phyloP scores from a whole-genome alignment of 1,140 invertebrate species.

The Metopolophium dirhodum region DNA sequence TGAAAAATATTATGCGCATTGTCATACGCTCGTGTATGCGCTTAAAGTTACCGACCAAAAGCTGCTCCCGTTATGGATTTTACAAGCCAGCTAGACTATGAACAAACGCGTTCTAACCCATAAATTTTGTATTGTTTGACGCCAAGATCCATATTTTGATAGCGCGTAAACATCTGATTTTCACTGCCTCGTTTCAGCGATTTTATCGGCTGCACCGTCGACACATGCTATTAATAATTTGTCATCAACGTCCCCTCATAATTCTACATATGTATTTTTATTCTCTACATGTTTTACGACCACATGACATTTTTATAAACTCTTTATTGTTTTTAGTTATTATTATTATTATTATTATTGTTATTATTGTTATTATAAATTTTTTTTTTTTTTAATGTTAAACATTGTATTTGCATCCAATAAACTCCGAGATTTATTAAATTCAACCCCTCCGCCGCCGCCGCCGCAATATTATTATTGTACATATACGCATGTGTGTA shows the following conservation, averaged over 20 bases:
- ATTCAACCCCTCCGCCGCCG: background rate
- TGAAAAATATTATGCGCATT: background rate
- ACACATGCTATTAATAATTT: slow-evolving; percentile 53
- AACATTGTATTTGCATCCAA: background rate
- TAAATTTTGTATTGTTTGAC: slow-evolving; percentile 26
- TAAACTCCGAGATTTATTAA: slow-evolving; percentile 29
- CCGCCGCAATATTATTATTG: background rate
- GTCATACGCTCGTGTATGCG: too few relatives aligned
- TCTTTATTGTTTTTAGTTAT: slow-evolving; percentile 16
- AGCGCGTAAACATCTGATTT: slow-evolving; percentile 36
- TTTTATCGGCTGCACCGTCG: slow-evolving; percentile 30
- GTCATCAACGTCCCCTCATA: slow-evolving; percentile 41
- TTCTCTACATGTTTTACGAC: background rate
- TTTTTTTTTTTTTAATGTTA: background rate
- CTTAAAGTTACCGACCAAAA: background rate
- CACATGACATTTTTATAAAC: slow-evolving; percentile 17
- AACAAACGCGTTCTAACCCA: background rate
- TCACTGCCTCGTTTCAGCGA: slow-evolving; percentile 8
- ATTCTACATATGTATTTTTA: slow-evolving; percentile 13
- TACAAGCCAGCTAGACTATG: background rate
- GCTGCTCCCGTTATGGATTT: background rate
- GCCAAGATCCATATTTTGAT: slow-evolving; percentile 41
- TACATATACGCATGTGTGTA: background rate
- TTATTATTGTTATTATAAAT: background rate
- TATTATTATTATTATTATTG: too few relatives aligned